Evolutionary conservation across 1,140 invertebrate species (phyloP).

Genomic region (Drosophila sucinea): DNA sequence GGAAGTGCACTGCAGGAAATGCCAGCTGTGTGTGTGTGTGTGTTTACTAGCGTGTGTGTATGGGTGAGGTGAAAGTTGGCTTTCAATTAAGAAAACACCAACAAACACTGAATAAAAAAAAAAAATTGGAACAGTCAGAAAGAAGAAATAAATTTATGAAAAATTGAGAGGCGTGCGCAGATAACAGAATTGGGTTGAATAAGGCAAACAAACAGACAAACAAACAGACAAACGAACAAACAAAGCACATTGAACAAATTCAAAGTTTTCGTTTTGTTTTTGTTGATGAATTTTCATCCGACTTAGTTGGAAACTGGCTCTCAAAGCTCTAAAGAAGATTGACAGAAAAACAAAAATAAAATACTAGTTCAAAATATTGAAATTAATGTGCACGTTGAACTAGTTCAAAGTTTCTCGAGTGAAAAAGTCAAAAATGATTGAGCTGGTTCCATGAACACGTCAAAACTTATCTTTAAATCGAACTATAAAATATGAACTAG

Average conservation of each 20-base stretch:
- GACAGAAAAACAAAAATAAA: background rate
- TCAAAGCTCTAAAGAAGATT: constrained; percentile 8
- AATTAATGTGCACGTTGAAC: too few species aligned
- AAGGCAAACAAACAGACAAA: constrained; percentile 7
- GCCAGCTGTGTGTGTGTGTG: constrained; percentile 56
- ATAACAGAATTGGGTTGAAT: constrained; percentile 41
- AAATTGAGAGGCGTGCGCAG: constrained; percentile 37
- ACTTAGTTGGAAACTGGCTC: background rate
- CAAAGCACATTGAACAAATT: background rate
- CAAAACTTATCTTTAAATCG: too few species aligned
- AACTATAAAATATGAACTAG: too few species aligned
- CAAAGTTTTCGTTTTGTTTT: background rate
- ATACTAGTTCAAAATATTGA: too few species aligned
- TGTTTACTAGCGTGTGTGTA: constrained; percentile 21
- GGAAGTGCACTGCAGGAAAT: constrained; percentile 78
- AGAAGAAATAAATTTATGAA: constrained; percentile 52
- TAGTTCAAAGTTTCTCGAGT: too few species aligned
- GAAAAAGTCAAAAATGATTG: too few species aligned
- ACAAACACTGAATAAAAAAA: constrained; percentile 28
- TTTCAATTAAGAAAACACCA: constrained; percentile 76
- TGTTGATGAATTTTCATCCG: background rate
- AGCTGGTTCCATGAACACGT: too few species aligned
- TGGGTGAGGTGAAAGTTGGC: constrained; percentile 60
- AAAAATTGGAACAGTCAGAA: constrained; percentile 25
- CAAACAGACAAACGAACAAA: constrained; percentile 1